A percentile compares a stretch with the other conserved stretches of the same genome.
Conservation (phyloP, 2,888 invertebrate genomes). For the Ptycholaimellus sp. region DNA sequence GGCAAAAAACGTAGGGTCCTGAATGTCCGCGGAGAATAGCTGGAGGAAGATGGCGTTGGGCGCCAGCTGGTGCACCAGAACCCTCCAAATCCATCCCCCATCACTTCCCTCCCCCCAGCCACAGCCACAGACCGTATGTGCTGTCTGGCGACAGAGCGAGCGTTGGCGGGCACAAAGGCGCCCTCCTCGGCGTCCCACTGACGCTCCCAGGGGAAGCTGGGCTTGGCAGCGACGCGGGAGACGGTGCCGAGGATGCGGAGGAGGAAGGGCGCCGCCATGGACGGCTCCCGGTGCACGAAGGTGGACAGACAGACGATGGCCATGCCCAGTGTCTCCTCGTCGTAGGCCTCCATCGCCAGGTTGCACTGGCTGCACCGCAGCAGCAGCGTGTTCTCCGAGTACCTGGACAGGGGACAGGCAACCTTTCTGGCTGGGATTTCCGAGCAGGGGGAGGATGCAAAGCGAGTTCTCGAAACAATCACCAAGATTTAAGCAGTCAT, state of each 20-base stretch:
- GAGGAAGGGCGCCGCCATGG: conserved; percentile 64
- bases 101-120: no score
- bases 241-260: conserved; percentile 70
- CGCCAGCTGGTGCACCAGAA: no score
- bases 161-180: conserved; percentile 69
- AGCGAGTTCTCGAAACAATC: no score
- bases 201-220: neutral
- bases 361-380: conserved; percentile 63
- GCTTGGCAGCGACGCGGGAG: conserved; percentile 41
- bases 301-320: conserved; percentile 78
- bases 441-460: no score
- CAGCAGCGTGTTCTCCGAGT: conserved; percentile 13
- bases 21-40: conserved; percentile 32
- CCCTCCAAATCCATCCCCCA: no score
- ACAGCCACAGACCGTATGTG: no score
- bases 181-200: conserved; percentile 20
- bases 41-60: conserved; percentile 89
- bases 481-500: no score
- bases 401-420: no score
- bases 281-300: conserved; percentile 81
- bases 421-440: no score
- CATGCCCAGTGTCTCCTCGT: conserved; percentile 71
- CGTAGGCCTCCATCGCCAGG: conserved; percentile 61
- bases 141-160: conserved; percentile 81
- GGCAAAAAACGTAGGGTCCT: conserved; percentile 45